These are phyloP conservation scores for Megaustenia siamemsis DNA, from an alignment of 2,888 invertebrate species.

Conservation along the genomic window DNA sequence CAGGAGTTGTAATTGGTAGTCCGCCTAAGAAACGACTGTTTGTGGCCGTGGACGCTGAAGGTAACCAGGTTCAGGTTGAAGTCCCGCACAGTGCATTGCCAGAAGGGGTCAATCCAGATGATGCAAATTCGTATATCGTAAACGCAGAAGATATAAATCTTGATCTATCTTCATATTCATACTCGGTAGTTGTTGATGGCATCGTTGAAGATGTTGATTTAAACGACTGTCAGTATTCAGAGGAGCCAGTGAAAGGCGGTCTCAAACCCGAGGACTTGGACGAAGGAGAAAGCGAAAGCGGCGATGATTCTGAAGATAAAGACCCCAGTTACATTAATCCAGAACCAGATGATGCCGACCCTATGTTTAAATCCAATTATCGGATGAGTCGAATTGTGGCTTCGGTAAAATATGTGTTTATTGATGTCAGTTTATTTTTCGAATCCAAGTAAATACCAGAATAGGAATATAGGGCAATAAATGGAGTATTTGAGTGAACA, in stretches of 20 bases:
- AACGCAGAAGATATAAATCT: slow-evolving; percentile 55
- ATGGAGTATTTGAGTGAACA: too few relatives aligned
- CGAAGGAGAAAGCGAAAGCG: slow-evolving; percentile 53
- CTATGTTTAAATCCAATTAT: slow-evolving; percentile 52
- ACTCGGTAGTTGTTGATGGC: slow-evolving; percentile 53
- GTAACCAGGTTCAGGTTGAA: slow-evolving; percentile 53
- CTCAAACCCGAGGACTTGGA: slow-evolving; percentile 49
- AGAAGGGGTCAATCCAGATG: slow-evolving; percentile 50
- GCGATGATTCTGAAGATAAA: slow-evolving; percentile 45
- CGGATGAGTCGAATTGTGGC: slow-evolving; percentile 54
- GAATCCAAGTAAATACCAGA: too few relatives aligned
- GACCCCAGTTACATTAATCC: slow-evolving; percentile 27
- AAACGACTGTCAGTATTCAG: slow-evolving; percentile 52
- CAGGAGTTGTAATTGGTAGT: slow-evolving; percentile 37
- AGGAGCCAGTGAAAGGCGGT: slow-evolving; percentile 51
- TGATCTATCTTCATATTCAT: slow-evolving; percentile 52
- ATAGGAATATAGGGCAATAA: too few relatives aligned
- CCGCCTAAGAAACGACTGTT: slow-evolving; percentile 46
- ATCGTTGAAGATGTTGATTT: slow-evolving; percentile 55
- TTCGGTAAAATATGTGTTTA: slow-evolving; percentile 37
- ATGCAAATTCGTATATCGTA: slow-evolving; percentile 52
- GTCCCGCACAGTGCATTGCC: slow-evolving; percentile 49
- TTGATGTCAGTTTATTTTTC: neutral
- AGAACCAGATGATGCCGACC: slow-evolving; percentile 54
- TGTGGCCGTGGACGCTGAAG: slow-evolving; percentile 51